Conservation (phyloP, 2,888 invertebrate genomes). For the Stenichneumon culpator region DNA sequence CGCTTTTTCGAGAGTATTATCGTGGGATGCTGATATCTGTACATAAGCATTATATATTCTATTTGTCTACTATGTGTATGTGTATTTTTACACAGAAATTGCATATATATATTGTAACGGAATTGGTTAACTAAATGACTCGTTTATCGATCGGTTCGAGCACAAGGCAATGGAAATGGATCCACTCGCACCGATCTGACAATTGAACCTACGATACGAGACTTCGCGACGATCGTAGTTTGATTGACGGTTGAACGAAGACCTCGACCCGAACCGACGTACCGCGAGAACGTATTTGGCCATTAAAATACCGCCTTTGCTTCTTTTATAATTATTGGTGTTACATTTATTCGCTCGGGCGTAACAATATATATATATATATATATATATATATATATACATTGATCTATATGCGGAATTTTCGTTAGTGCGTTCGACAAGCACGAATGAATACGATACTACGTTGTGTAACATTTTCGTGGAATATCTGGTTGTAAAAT, state of each 20-base stretch:
- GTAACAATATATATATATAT: slow-evolving; percentile 19
- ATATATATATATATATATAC: neutral
- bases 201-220: no score
- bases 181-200: no score
- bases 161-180: no score
- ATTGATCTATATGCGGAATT: neutral
- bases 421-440: slow-evolving; percentile 30
- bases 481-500: slow-evolving; percentile 12
- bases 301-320: no score
- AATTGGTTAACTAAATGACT: no score
- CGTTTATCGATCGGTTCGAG: no score
- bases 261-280: no score
- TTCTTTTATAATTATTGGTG: no score
- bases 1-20: slow-evolving; percentile 40
- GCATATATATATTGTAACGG: slow-evolving; percentile 8
- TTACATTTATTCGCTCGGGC: no score
- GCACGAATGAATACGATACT: slow-evolving; percentile 43
- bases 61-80: neutral
- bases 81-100: slow-evolving; percentile 1
- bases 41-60: slow-evolving; percentile 17
- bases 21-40: slow-evolving; percentile 55
- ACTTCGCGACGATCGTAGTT: no score
- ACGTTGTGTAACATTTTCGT: slow-evolving; percentile 27
- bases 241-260: no score
- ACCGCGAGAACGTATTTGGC: no score